These are phyloP conservation scores for Pomatorhinus ruficollis DNA, from an alignment of 2,113 vertebrate genomes.

Conservation along the genomic window DNA sequence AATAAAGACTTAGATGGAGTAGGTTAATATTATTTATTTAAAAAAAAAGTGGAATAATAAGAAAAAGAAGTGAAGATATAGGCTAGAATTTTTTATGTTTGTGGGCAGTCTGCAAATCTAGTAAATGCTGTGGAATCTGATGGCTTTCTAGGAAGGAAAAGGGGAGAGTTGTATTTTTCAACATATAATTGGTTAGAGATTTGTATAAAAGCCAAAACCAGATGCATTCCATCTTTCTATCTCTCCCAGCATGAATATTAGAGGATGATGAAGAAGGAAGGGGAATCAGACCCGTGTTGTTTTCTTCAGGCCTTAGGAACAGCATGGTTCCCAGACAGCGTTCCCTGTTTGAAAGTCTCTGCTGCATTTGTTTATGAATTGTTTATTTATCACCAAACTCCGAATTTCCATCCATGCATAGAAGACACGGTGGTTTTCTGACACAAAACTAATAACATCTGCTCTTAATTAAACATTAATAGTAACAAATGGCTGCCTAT, in stretches of 20 bases:
- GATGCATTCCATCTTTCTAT: neutral
- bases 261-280: neutral
- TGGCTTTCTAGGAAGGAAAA: neutral
- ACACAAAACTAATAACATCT: conserved; percentile 36
- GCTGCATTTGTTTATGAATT: neutral
- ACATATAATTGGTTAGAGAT: neutral
- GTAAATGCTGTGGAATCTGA: neutral
- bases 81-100: neutral
- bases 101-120: neutral
- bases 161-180: neutral
- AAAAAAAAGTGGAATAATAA: neutral
- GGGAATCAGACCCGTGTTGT: neutral
- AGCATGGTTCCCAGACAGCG: neutral
- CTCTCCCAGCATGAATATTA: neutral
- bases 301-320: neutral
- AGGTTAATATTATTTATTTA: neutral
- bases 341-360: neutral
- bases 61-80: neutral
- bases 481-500: conserved; percentile 32
- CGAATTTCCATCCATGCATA: neutral
- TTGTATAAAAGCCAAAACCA: neutral
- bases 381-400: conserved; percentile 34
- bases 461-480: conserved; percentile 66
- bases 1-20: neutral
- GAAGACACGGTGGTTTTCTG: conserved; percentile 30